phyloP scores from a whole-genome alignment of 2,888 invertebrate species.

The Phanerotoma sp. region DNA sequence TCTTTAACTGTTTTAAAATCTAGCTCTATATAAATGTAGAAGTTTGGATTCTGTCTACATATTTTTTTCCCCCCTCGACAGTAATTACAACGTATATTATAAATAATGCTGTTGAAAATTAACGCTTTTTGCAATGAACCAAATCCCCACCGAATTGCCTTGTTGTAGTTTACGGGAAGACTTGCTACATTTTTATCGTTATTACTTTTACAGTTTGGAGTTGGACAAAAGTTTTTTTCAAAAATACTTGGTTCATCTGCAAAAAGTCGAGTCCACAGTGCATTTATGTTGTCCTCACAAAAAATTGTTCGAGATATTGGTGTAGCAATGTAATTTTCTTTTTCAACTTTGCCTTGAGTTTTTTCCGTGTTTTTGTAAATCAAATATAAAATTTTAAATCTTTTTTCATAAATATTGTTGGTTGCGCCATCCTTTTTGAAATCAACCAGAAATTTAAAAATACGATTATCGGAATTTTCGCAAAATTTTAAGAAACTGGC shows the following conservation, averaged over 20 bases:
- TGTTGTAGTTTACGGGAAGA: neutral
- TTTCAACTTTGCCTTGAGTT: neutral
- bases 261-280: neutral
- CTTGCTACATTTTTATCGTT: neutral
- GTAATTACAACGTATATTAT: neutral
- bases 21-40: neutral
- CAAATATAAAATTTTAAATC: neutral
- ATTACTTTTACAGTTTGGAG: neutral
- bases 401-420: neutral
- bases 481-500: neutral
- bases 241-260: constrained; percentile 1
- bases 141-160: neutral
- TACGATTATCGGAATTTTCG: neutral
- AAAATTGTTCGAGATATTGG: constrained; percentile 1
- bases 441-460: neutral
- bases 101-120: neutral
- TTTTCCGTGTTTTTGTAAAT: neutral
- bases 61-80: neutral
- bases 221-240: neutral
- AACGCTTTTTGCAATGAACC: neutral
- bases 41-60: neutral
- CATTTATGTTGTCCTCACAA: neutral
- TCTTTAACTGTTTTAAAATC: neutral
- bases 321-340: neutral
- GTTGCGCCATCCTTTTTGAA: neutral